These are phyloP conservation scores for Chloromyia formosa DNA, from an alignment of 2,888 invertebrate genomes.

Conservation along the genomic window DNA sequence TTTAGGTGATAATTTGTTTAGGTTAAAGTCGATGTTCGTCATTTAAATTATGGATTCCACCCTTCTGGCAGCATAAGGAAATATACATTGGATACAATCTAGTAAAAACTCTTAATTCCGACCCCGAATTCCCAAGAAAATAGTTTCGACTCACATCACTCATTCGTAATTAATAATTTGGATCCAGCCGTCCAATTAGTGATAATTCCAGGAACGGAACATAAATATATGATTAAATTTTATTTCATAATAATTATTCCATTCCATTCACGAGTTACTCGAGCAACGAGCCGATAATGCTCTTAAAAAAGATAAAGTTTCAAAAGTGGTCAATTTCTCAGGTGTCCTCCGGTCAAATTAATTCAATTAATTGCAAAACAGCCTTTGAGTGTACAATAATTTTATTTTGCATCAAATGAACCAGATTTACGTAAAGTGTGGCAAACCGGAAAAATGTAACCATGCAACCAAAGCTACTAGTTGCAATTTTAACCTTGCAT, in stretches of 20 bases:
- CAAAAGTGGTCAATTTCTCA: constrained; percentile 34
- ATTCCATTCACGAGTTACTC: background rate
- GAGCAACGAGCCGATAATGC: constrained; percentile 28
- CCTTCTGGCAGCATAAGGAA: no score
- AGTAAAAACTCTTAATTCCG: no score
- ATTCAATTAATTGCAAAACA: constrained; percentile 35
- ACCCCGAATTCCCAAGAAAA: no score
- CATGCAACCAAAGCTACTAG: background rate
- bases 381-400: background rate
- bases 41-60: no score
- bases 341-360: constrained; percentile 27
- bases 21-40: no score
- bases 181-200: no score
- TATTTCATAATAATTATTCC: background rate
- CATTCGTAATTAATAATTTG: no score
- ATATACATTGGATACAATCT: no score
- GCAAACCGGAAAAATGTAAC: background rate
- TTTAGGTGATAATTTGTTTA: no score
- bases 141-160: no score
- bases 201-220: no score
- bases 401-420: constrained; percentile 29
- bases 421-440: constrained; percentile 13
- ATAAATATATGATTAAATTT: no score
- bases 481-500: constrained; percentile 12
- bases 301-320: constrained; percentile 1